phyloP scores from a whole-genome alignment of 2,888 invertebrate species.

The Agriopis marginaria region DNA sequence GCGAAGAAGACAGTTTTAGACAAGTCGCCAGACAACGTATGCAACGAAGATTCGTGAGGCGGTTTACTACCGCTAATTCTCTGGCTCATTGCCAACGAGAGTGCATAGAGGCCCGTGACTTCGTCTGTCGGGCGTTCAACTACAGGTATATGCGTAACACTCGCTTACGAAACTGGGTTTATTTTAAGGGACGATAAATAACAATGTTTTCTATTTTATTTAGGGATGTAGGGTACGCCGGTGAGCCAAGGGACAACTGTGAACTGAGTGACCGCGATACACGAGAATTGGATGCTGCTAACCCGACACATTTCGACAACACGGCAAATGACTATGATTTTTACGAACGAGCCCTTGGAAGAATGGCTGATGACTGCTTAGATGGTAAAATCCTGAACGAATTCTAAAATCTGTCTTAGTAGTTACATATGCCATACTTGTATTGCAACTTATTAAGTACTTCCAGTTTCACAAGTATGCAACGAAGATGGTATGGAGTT shows the following conservation, averaged over 20 bases:
- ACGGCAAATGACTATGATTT: constrained; percentile 93
- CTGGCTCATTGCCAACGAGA: constrained; percentile 94
- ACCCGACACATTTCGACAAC: constrained; percentile 94
- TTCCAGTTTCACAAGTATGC: constrained; percentile 94
- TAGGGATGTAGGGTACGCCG: constrained; percentile 87
- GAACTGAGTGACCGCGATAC: constrained; percentile 96
- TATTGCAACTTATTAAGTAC: constrained; percentile 9
- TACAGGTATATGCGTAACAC: constrained; percentile 86
- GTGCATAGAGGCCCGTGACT: constrained; percentile 93
- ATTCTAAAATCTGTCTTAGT: neutral
- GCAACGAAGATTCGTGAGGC: constrained; percentile 91
- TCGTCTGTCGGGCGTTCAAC: constrained; percentile 95
- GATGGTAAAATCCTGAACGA: constrained; percentile 88
- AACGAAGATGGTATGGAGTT: constrained; percentile 98
- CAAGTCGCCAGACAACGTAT: constrained; percentile 94
- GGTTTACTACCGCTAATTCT: constrained; percentile 90
- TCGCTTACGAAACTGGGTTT: constrained; percentile 36
- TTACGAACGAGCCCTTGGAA: constrained; percentile 92
- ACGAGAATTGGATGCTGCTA: constrained; percentile 93
- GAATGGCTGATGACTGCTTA: constrained; percentile 92
- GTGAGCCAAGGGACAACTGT: constrained; percentile 92
- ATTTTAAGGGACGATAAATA: constrained; percentile 28
- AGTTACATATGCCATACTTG: neutral
- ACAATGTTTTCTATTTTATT: constrained; percentile 42
- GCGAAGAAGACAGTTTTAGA: constrained; percentile 94